These are phyloP conservation scores for Clarias macrocephalus DNA, from an alignment of 2,113 vertebrate species.

Conservation along the genomic window DNA sequence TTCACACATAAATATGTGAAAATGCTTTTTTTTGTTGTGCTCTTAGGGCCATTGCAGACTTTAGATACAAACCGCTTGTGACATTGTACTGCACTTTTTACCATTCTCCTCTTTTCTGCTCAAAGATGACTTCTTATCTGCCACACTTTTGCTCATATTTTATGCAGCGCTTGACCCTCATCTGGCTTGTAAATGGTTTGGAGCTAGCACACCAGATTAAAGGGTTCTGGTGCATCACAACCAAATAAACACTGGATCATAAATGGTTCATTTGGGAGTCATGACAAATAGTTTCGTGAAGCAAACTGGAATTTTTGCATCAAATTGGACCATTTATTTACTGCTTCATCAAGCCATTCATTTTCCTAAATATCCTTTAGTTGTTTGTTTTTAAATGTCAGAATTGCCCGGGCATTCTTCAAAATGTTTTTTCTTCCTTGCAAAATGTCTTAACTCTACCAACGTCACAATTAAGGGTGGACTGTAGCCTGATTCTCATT, in stretches of 20 bases:
- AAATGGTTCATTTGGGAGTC: not conserved
- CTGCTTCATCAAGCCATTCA: not conserved
- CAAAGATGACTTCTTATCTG: slow-evolving; percentile 54
- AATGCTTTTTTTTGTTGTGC: slow-evolving; percentile 71
- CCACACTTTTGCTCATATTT: slow-evolving; percentile 40
- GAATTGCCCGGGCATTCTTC: not conserved
- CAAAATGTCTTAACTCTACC: not conserved
- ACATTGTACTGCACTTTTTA: slow-evolving; percentile 45
- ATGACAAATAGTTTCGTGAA: not conserved
- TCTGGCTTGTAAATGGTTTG: slow-evolving; percentile 31
- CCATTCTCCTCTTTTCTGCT: slow-evolving; percentile 28
- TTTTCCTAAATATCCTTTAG: not conserved
- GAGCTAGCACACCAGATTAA: slow-evolving; percentile 21
- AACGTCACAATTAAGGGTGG: not conserved
- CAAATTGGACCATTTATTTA: not conserved
- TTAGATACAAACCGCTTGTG: slow-evolving; percentile 53
- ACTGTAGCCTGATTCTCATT: not conserved
- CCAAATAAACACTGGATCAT: not conserved
- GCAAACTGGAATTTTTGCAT: not conserved
- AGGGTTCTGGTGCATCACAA: slow-evolving; percentile 28
- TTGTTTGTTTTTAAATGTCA: not conserved
- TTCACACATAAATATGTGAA: slow-evolving; percentile 71
- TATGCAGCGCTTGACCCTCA: slow-evolving; percentile 43
- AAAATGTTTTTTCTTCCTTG: not conserved
- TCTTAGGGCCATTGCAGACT: slow-evolving; percentile 55